Conservation (phyloP, 2,113 vertebrate species). For the Oreochromis tanganicae region DNA sequence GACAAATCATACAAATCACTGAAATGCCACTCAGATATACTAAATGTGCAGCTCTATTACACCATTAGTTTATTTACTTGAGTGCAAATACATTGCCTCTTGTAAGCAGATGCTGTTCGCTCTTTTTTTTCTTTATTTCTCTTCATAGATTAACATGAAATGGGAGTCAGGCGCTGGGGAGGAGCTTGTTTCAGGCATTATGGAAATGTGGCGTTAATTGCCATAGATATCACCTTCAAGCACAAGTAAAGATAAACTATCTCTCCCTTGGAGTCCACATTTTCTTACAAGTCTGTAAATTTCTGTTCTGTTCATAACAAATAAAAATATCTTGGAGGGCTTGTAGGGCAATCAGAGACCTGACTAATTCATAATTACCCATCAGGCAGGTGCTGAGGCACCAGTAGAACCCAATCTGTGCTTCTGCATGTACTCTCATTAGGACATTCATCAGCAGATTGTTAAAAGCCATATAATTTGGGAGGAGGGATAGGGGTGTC, state of each 20-base stretch:
- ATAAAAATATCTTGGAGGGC: constrained; percentile 34
- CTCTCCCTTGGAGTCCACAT: neutral
- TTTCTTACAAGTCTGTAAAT: constrained; percentile 11
- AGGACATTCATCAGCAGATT: constrained; percentile 6
- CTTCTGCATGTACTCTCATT: constrained; percentile 9
- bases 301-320: constrained; percentile 7
- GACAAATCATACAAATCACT: neutral
- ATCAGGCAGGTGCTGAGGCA: constrained; percentile 37
- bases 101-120: neutral
- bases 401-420: constrained; percentile 7
- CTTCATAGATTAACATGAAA: neutral
- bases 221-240: constrained; percentile 12
- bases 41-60: neutral
- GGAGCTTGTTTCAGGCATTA: neutral
- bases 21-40: neutral
- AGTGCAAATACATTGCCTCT: neutral
- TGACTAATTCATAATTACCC: constrained; percentile 54
- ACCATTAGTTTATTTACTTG: neutral
- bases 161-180: neutral
- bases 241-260: neutral
- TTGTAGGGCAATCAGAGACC: constrained; percentile 32
- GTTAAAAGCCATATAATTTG: constrained; percentile 14
- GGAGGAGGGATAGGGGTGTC: neutral
- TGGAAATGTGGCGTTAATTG: constrained; percentile 33
- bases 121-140: neutral